Conservation (phyloP, 2,113 vertebrate species). For the Malurus alboscapulatus region DNA sequence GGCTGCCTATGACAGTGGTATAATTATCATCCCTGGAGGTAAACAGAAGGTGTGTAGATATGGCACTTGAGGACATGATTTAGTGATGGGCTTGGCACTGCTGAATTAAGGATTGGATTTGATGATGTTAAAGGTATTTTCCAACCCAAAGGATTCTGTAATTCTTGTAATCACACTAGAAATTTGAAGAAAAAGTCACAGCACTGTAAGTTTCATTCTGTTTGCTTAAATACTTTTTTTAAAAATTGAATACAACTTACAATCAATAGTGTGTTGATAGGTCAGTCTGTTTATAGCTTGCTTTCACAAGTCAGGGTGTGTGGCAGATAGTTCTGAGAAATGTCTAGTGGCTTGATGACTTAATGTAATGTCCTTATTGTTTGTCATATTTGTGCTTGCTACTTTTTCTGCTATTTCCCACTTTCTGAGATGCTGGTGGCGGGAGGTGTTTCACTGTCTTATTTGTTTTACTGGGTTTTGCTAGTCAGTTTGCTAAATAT, state of each 20-base stretch:
- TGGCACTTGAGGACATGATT: background rate
- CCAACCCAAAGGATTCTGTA: background rate
- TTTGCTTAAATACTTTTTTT: background rate
- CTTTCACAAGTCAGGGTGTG: background rate
- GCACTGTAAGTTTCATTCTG: accelerated
- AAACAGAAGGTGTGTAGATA: background rate
- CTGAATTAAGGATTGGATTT: background rate
- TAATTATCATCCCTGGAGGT: background rate
- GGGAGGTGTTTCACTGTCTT: background rate
- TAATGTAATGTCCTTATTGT: background rate
- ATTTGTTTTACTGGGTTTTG: background rate
- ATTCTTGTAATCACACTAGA: background rate
- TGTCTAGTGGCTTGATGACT: background rate
- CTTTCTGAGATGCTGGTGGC: background rate
- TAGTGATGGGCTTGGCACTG: background rate
- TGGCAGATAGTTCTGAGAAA: background rate
- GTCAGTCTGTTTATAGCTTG: background rate
- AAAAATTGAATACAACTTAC: background rate
- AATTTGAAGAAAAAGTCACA: background rate
- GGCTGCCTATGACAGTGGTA: background rate
- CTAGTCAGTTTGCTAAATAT: background rate
- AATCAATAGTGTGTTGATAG: background rate
- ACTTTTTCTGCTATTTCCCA: background rate
- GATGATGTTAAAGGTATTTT: background rate
- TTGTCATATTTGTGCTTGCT: background rate